Conservation (phyloP, 2,888 invertebrate species). For the Acronicta leporina region DNA sequence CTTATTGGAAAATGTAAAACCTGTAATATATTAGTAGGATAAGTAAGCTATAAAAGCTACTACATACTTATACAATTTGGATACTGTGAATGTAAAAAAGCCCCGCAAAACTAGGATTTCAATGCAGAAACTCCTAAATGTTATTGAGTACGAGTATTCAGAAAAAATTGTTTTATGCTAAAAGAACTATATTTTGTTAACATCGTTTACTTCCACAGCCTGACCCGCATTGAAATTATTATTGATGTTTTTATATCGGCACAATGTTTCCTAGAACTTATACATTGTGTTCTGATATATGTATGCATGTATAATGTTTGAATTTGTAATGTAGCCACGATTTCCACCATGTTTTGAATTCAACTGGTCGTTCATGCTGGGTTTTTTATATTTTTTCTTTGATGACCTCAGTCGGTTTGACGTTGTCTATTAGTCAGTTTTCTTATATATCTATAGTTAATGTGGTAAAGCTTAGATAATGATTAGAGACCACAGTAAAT, state of each 20-base stretch:
- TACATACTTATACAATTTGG: no score
- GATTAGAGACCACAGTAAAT: conserved; percentile 31
- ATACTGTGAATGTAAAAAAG: no score
- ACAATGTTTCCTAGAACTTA: conserved; percentile 27
- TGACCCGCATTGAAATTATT: conserved; percentile 28
- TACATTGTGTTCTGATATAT: conserved; percentile 47
- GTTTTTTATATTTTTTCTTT: conserved; percentile 23
- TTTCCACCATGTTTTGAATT: conserved; percentile 27
- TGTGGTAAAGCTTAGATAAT: conserved; percentile 29
- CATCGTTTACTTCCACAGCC: conserved; percentile 1
- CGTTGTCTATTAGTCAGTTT: conserved; percentile 37
- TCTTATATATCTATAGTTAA: conserved; percentile 33
- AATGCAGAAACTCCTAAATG: no score
- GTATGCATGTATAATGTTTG: conserved; percentile 28
- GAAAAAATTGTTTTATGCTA: no score
- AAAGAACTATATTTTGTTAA: not conserved
- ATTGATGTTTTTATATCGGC: conserved; percentile 24
- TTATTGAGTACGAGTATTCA: no score
- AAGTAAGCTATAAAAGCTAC: no score
- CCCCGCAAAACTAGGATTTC: no score
- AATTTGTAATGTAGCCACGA: conserved; percentile 36
- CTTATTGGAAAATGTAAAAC: no score
- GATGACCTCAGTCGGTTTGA: conserved; percentile 31
- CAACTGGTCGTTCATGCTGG: conserved; percentile 5
- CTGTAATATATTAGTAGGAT: no score